These are phyloP conservation scores for Drosophila novamexicana DNA, from an alignment of 1,140 invertebrate species.

Conservation along the genomic window DNA sequence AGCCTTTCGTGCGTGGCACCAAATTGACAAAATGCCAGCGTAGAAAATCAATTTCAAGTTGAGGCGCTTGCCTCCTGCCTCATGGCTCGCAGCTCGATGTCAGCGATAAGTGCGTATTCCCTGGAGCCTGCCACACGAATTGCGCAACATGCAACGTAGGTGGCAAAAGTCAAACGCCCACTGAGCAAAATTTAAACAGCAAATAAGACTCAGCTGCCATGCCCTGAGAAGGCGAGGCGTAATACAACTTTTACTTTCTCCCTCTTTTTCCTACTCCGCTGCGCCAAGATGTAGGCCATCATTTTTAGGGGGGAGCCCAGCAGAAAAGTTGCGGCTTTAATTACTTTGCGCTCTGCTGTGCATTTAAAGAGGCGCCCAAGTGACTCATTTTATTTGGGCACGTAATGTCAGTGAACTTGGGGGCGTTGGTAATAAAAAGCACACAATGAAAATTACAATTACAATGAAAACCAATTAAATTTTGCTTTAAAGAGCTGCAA, in stretches of 20 bases:
- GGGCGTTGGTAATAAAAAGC: conserved; percentile 21
- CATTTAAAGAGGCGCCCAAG: conserved; percentile 24
- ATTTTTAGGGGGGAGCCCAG: neutral
- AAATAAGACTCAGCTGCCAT: conserved; percentile 5
- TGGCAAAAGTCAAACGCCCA: conserved; percentile 35
- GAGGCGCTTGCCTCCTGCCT: neutral
- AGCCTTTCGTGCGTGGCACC: conserved; percentile 48
- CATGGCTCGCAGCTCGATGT: neutral
- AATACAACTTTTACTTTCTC: neutral
- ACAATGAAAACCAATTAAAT: conserved; percentile 43
- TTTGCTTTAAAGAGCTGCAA: conserved; percentile 35
- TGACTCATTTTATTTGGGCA: conserved; percentile 38
- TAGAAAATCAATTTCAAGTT: conserved; percentile 50
- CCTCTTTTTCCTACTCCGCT: neutral
- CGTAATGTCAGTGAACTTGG: conserved; percentile 41
- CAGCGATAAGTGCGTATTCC: conserved; percentile 42
- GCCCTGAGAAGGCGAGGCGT: neutral
- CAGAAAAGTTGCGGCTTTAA: conserved; percentile 60
- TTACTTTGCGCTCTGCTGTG: conserved; percentile 54
- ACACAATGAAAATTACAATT: conserved; percentile 2
- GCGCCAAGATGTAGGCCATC: conserved; percentile 11
- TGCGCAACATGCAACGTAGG: conserved; percentile 59
- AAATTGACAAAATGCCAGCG: conserved; percentile 15
- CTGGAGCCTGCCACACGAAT: conserved; percentile 34
- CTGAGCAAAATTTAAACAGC: conserved; percentile 41